Base-by-base conservation (phyloP, 2,797 vertebrate species). In the Cephalopachus bancanus region DNA sequence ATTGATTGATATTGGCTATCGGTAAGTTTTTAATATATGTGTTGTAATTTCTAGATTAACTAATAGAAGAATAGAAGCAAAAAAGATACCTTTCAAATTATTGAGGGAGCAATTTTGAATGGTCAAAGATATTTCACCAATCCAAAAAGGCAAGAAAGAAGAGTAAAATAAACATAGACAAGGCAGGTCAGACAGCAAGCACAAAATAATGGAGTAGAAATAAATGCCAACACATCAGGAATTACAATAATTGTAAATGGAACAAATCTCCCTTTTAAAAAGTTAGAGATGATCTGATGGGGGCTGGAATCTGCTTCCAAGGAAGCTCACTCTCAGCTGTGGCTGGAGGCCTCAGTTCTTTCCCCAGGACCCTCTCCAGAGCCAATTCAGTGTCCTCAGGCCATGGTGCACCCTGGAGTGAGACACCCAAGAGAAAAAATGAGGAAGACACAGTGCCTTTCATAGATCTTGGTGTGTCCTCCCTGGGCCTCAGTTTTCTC, bases 151-250 rank as follows among this genome's bases (percentile, higher is more conserved):
- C 60, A 92, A 71, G 64, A 83, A 81, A 83, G 19, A 14, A 78
- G 10, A 78, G 28, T n/a, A 57, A 64, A 89, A 69, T 49, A 71
- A 74, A 78, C 11, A 75, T 8, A 69, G 75, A 87, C 80, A 65
- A 76, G 12, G 26, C 49, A 9, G 26, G 8, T 4, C 22, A 44
- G 74, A 60, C 37, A n/a, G 62, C 78, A 86, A 71, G 11, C 19
- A 85, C 16, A 80, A 95, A 95, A 60, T 72, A 89, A 92, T 17
- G 15, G 7, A 37, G 12, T 44, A 72, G 55, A 78, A 90, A 91
- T 93, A 79, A 69, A 93, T 74, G 37, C 20, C 83, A 57, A 59
- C 24, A 33, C 60, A 17, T 55, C 28, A 26, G 26, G 14, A 87
- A 14, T 89, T 75, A 80, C 22, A 49, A 28, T 78, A 92, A 79